A percentile compares a stretch with the other conserved stretches of the same genome.
phyloP scores from a whole-genome alignment of 1,140 invertebrate species.

The Aphelinus certus region DNA sequence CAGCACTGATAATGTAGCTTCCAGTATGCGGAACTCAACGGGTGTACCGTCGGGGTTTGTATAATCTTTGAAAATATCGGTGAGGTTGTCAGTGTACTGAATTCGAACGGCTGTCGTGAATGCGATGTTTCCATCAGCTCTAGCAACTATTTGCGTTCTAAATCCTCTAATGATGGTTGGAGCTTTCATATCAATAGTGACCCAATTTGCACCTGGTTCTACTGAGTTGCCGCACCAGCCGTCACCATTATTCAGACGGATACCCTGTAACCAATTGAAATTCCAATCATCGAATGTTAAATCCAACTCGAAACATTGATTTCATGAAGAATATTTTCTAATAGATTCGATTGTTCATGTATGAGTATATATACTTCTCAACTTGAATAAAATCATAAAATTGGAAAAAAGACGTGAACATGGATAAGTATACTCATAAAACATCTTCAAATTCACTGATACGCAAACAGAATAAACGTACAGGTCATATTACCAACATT shows the following conservation, averaged over 20 bases:
- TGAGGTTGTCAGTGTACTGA: slow-evolving; percentile 87
- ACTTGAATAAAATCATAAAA: too few species aligned
- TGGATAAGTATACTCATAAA: too few species aligned
- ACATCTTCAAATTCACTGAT: too few species aligned
- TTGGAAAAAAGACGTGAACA: too few species aligned
- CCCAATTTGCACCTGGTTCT: slow-evolving; percentile 88
- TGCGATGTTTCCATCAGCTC: slow-evolving; percentile 81
- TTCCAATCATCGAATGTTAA: too few species aligned
- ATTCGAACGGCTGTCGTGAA: slow-evolving; percentile 89
- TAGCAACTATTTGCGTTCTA: slow-evolving; percentile 85
- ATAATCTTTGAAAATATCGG: slow-evolving; percentile 90
- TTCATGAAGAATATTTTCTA: too few species aligned
- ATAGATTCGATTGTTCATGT: too few species aligned
- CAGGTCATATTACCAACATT: too few species aligned
- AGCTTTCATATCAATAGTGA: slow-evolving; percentile 86
- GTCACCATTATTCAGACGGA: slow-evolving; percentile 81
- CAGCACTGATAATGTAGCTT: slow-evolving; percentile 86
- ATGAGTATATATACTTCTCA: too few species aligned
- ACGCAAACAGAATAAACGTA: too few species aligned
- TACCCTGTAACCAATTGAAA: slow-evolving; percentile 66
- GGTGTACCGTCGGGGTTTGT: slow-evolving; percentile 90
- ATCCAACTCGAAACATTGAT: too few species aligned
- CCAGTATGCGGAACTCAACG: slow-evolving; percentile 90
- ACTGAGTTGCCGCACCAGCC: slow-evolving; percentile 90
- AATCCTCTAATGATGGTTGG: slow-evolving; percentile 91